Evolutionary conservation across 2,888 invertebrate genomes (phyloP).

Genomic region (Neocrepidodera transversa): DNA sequence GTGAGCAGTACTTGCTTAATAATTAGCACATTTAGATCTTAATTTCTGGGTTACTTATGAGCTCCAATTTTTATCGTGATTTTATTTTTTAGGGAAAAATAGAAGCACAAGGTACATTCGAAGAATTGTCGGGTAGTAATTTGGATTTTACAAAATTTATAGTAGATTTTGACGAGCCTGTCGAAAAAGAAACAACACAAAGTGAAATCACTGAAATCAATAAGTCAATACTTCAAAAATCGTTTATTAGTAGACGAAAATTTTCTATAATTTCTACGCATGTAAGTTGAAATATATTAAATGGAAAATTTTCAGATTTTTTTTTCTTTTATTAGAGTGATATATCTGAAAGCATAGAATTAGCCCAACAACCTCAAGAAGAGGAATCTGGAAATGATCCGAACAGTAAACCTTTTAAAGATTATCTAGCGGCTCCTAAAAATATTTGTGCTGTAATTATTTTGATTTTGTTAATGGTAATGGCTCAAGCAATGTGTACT

Average conservation of each 20-base stretch:
- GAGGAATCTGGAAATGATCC: constrained; percentile 29
- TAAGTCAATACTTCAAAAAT: too few relatives aligned
- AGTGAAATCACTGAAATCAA: too few relatives aligned
- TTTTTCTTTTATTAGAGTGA: too few relatives aligned
- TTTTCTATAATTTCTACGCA: background rate
- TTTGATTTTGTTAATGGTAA: constrained; percentile 41
- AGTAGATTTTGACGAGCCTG: constrained; percentile 31
- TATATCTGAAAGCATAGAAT: constrained; percentile 5
- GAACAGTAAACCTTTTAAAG: constrained; percentile 44
- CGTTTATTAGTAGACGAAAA: too few relatives aligned
- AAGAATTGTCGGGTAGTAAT: constrained; percentile 36
- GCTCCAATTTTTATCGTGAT: too few relatives aligned
- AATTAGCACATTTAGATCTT: too few relatives aligned
- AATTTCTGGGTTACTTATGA: too few relatives aligned
- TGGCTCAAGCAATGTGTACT: constrained; percentile 50
- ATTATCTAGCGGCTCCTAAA: constrained; percentile 51
- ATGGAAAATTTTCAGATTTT: too few relatives aligned
- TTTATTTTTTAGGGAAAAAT: constrained; percentile 37
- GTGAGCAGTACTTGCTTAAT: too few relatives aligned
- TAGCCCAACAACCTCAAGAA: constrained; percentile 1
- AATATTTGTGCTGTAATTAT: constrained; percentile 41
- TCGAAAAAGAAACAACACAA: constrained; percentile 9
- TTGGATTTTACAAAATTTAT: constrained; percentile 43
- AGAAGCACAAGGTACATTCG: constrained; percentile 44
- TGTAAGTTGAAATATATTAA: too few relatives aligned